Conservation (phyloP, 64 coral and sea anemone species). For the Stylophora pistillata region DNA sequence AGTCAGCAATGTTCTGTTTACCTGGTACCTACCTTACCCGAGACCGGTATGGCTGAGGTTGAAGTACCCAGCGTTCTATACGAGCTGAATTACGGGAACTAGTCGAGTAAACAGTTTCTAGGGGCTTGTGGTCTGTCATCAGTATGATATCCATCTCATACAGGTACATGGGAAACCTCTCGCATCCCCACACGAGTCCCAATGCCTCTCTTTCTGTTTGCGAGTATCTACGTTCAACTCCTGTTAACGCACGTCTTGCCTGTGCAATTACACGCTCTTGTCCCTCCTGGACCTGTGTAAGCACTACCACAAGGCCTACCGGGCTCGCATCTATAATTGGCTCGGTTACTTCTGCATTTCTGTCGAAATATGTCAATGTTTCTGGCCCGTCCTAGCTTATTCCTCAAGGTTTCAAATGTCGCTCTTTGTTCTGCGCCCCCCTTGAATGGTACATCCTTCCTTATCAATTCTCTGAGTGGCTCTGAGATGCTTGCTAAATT, state of each 20-base stretch:
- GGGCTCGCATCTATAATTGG: conserved; percentile 51
- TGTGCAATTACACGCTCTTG: too few species aligned
- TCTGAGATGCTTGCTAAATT: too few species aligned
- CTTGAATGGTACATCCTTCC: too few species aligned
- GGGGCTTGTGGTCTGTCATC: conserved; percentile 47
- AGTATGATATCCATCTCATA: conserved; percentile 43
- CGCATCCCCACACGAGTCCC: too few species aligned
- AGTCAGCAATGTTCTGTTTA: conserved; percentile 18
- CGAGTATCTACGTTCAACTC: too few species aligned
- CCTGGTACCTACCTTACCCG: conserved; percentile 19
- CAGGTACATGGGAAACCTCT: conserved; percentile 49
- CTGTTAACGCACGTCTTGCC: too few species aligned
- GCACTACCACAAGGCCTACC: too few species aligned
- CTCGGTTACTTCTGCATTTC: conserved; percentile 50
- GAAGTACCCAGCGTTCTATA: conserved; percentile 50
- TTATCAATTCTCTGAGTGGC: too few species aligned
- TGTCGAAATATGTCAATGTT: conserved; percentile 51
- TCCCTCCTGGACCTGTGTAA: too few species aligned
- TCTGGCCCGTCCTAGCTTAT: conserved; percentile 7
- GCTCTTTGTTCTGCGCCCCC: too few species aligned
- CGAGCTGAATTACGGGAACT: conserved; percentile 8
- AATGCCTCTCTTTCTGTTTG: too few species aligned
- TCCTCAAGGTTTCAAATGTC: conserved; percentile 48
- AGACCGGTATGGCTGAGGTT: conserved; percentile 42
- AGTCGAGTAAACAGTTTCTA: conserved; percentile 60